Evolutionary conservation across 2,113 vertebrate genomes (phyloP), one percentile per base, ranked within the genome.

Genomic region (Sylvietta virens): DNA sequence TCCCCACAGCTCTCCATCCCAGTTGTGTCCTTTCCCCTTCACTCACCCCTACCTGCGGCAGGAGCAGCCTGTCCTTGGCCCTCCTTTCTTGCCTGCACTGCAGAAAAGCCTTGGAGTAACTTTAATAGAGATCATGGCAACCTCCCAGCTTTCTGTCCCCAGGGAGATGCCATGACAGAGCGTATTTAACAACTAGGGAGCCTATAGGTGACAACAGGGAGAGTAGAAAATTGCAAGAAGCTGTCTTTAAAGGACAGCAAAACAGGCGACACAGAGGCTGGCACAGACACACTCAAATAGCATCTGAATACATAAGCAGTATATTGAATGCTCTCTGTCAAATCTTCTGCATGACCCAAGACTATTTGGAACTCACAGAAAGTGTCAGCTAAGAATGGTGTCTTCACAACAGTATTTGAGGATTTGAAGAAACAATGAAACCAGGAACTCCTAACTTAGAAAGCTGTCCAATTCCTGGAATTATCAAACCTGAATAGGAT

Each of bases 21-120:
- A 24, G 7, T 3, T 54, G 11, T 53, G 11, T 20, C 27, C 24
- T 54, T 85, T 44, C 40, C 64, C 48, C 6, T 65, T 72, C 79
- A 13, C 13, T 79, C 42, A 35, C 2, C 4, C 6, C 10, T 15
- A 22, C 3, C 10, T 3, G 1, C 7, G 10, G 30, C n/a, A 69
- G 33, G 1, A 67, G 11, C 23, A 81, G 11, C 8, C 48, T 76
- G 56, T 5, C 22, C 44, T 64, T 39, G 33, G 18, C 15, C 54
- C 14, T 74, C 48, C 22, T 44, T 67, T 82, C 57, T 20, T 67
- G 10, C 24, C 54, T 80, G 17, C 22, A 11, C 19, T 39, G 42
- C 66, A 94, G 58, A 72, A 95, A 82, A 67, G 4, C n/a, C 53
- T 72, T 76, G 76, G 51, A 65, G 7, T 42, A 83, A 48, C 14